Conservation (phyloP, 2,888 invertebrate species). For the Dicyrtomina minuta region DNA sequence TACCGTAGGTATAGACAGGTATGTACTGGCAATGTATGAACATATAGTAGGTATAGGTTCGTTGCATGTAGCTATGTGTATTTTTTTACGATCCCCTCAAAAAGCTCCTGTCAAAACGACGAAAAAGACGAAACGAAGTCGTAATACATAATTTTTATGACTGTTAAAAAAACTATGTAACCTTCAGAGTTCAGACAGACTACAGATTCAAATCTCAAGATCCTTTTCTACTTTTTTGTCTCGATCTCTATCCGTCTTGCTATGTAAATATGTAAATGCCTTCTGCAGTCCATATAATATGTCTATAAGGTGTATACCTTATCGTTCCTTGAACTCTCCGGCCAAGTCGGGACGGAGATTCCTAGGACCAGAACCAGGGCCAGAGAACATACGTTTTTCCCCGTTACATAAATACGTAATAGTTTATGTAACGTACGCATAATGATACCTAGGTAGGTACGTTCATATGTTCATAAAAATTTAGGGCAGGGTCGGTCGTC, state of each 20-base stretch:
- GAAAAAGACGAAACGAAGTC: not conserved
- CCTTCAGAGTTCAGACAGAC: slow-evolving; percentile 8
- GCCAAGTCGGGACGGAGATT: not conserved
- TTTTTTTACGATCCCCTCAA: slow-evolving; percentile 19
- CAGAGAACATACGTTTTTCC: not conserved
- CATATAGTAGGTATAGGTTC: too few species aligned
- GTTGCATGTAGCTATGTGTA: not conserved
- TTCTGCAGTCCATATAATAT: too few species aligned
- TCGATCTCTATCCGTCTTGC: slow-evolving; percentile 6
- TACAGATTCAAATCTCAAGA: not conserved
- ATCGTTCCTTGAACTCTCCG: slow-evolving; percentile 26
- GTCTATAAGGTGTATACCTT: not conserved
- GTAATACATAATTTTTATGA: slow-evolving; percentile 25
- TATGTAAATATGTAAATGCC: too few species aligned
- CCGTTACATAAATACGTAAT: not conserved
- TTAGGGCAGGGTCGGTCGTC: not conserved
- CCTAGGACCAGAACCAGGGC: not conserved
- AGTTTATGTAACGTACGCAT: too few species aligned
- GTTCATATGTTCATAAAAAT: not conserved
- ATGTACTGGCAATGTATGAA: not conserved
- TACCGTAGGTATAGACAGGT: not conserved
- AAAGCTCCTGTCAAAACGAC: slow-evolving; percentile 14
- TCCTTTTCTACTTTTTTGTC: slow-evolving; percentile 3
- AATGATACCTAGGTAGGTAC: not conserved
- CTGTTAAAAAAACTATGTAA: slow-evolving; percentile 9